These are phyloP conservation scores for Ceryle rudis DNA, from an alignment of 2,797 vertebrate genomes.

Conservation along the genomic window DNA sequence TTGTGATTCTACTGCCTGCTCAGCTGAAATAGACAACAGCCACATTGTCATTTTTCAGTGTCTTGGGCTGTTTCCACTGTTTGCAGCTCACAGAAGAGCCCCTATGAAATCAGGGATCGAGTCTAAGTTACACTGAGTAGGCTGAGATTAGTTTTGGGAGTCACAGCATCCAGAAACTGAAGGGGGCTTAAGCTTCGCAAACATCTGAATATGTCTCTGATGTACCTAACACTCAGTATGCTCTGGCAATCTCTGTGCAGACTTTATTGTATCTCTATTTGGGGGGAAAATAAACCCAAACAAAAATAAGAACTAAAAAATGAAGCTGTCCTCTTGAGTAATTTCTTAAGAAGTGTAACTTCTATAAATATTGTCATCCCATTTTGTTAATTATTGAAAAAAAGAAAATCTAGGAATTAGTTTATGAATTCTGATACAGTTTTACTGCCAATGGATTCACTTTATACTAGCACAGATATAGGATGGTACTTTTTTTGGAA, in stretches of 20 bases:
- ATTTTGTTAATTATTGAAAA: constrained; percentile 24
- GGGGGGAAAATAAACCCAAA: too few relatives aligned
- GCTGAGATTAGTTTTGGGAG: neutral
- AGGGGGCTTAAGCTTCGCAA: neutral
- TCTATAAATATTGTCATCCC: neutral
- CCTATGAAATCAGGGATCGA: neutral
- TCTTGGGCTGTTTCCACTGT: neutral
- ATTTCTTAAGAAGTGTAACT: neutral
- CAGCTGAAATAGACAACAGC: neutral
- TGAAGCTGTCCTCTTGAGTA: neutral
- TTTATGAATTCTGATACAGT: neutral
- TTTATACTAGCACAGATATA: constrained; percentile 4
- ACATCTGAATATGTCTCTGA: neutral
- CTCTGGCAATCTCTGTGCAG: neutral
- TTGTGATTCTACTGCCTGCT: neutral
- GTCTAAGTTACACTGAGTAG: neutral
- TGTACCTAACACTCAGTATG: neutral
- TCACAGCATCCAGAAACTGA: neutral
- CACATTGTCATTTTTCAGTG: neutral
- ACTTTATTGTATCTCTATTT: neutral
- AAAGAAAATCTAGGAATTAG: neutral
- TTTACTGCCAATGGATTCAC: neutral
- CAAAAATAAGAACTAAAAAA: neutral
- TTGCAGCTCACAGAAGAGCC: neutral
- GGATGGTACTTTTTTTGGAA: neutral